Conservation (phyloP, 2,888 invertebrate genomes). For the Neoitamus cyanurus region DNA sequence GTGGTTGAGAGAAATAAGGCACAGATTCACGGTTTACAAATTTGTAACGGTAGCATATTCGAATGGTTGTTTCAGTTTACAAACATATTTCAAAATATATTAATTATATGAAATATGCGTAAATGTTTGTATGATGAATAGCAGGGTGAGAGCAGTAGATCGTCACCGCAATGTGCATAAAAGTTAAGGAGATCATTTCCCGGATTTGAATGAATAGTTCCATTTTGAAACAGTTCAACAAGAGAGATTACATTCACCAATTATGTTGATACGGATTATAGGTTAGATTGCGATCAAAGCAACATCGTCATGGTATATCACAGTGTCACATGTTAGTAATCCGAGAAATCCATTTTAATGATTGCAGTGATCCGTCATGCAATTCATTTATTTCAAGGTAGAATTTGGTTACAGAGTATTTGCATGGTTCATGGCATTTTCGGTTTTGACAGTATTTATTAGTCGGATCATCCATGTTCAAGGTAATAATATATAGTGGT, state of each 20-base stretch:
- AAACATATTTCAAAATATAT: slow-evolving; percentile 32
- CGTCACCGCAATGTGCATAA: slow-evolving; percentile 30
- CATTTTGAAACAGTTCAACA: slow-evolving; percentile 26
- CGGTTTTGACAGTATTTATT: slow-evolving; percentile 19
- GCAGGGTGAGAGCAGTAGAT: slow-evolving; percentile 31
- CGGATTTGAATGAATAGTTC: slow-evolving; percentile 13
- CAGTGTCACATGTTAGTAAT: slow-evolving; percentile 39
- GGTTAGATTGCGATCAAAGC: slow-evolving; percentile 19
- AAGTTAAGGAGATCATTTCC: slow-evolving; percentile 36
- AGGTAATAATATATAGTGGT: slow-evolving; percentile 17
- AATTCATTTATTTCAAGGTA: slow-evolving; percentile 13
- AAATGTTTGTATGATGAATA: slow-evolving; percentile 22
- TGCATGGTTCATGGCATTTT: slow-evolving; percentile 26
- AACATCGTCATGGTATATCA: slow-evolving; percentile 19
- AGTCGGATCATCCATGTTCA: slow-evolving; percentile 30
- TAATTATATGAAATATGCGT: slow-evolving; percentile 33
- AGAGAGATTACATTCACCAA: slow-evolving; percentile 31
- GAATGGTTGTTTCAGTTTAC: slow-evolving; percentile 26
- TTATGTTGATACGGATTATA: slow-evolving; percentile 26
- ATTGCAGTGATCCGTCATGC: slow-evolving; percentile 27
- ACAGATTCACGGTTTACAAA: slow-evolving; percentile 19
- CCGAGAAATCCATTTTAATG: slow-evolving; percentile 34
- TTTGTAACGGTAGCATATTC: slow-evolving; percentile 18
- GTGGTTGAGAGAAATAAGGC: slow-evolving; percentile 31
- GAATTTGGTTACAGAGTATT: slow-evolving; percentile 28